These are phyloP conservation scores for Speoplatyrhinus poulsoni DNA, from an alignment of 2,113 vertebrate genomes.

Conservation along the genomic window DNA sequence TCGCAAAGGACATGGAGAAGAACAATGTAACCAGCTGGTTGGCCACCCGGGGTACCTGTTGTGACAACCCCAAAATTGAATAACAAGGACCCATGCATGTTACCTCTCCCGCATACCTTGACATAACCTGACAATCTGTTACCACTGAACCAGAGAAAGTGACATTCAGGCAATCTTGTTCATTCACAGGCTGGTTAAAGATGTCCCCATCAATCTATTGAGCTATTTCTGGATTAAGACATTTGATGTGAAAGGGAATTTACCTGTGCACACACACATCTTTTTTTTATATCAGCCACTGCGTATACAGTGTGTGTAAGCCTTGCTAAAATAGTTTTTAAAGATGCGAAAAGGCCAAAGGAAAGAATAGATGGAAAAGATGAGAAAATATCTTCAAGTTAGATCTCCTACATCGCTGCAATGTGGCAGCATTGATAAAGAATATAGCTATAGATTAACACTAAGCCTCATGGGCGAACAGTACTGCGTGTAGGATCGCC, in stretches of 20 bases:
- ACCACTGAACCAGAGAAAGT: conserved; percentile 9
- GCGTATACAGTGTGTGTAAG: background rate
- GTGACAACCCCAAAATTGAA: conserved; percentile 2
- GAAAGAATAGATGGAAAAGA: conserved; percentile 9
- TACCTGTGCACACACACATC: background rate
- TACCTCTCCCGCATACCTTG: conserved; percentile 8
- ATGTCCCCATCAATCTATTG: background rate
- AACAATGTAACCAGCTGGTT: conserved; percentile 7
- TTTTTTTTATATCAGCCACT: background rate
- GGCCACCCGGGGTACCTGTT: background rate
- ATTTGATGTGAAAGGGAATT: conserved; percentile 6
- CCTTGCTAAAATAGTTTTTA: conserved; percentile 15
- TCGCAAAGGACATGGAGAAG: background rate
- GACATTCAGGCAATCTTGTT: conserved; percentile 10
- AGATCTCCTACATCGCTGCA: conserved; percentile 42
- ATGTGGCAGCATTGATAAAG: conserved; percentile 50
- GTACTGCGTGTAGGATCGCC: background rate
- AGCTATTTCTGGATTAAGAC: conserved; percentile 7
- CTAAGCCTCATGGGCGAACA: conserved; percentile 28
- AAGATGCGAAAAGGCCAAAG: conserved; percentile 3
- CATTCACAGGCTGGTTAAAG: no score
- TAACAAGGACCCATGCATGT: background rate
- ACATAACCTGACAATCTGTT: conserved; percentile 18
- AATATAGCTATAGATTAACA: conserved; percentile 43
- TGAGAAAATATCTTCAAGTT: conserved; percentile 9